phyloP scores from a whole-genome alignment of 2,888 invertebrate genomes.

The Tiliacea aurago region DNA sequence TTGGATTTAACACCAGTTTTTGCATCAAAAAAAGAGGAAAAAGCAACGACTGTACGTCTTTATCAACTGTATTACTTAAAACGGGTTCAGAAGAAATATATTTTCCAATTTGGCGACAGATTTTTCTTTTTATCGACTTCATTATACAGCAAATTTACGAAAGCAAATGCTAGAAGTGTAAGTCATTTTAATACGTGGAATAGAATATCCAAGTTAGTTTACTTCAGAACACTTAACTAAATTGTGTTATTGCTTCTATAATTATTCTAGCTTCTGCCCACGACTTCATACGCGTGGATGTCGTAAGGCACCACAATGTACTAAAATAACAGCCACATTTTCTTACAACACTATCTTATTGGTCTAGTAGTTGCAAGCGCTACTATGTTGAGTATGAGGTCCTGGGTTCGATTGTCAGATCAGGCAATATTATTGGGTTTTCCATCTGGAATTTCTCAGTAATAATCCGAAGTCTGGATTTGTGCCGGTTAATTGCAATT shows the following conservation, averaged over 20 bases:
- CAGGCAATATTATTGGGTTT: no score
- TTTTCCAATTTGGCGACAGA: background rate
- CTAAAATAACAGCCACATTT: no score
- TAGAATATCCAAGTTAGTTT: background rate
- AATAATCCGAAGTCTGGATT: no score
- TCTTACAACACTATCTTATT: no score
- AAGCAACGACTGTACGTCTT: slow-evolving; percentile 34
- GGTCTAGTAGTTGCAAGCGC: no score
- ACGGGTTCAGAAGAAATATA: background rate
- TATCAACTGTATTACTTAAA: slow-evolving; percentile 8
- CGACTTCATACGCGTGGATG: no score
- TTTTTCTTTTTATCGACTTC: background rate
- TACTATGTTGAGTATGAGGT: no score
- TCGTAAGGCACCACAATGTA: no score
- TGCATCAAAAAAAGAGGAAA: slow-evolving; percentile 38
- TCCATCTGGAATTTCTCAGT: no score
- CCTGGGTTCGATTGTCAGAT: no score
- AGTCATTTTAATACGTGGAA: background rate
- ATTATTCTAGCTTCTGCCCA: no score
- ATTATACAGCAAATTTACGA: background rate
- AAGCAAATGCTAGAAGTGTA: background rate
- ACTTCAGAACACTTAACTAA: background rate
- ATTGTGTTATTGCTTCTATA: slow-evolving; percentile 10
- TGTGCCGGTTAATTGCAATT: no score
- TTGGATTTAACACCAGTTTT: slow-evolving; percentile 27